phyloP scores from a whole-genome alignment of 2,888 invertebrate genomes.

The Tenthredo notha region DNA sequence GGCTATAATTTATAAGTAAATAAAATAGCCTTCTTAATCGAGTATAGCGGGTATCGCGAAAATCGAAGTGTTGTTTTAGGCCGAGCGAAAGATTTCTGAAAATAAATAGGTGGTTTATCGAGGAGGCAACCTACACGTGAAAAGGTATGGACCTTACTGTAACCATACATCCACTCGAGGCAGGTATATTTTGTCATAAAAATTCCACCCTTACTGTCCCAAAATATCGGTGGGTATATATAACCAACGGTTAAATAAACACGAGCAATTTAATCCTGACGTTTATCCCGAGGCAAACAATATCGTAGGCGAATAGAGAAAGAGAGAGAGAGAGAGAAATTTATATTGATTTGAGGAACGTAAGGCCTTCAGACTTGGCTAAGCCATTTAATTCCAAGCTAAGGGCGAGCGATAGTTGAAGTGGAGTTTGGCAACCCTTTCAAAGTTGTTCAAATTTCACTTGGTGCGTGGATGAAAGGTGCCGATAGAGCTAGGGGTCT shows the following conservation, averaged over 20 bases:
- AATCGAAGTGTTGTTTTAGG: slow-evolving; percentile 23
- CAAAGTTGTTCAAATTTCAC: slow-evolving; percentile 39
- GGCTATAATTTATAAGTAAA: neutral
- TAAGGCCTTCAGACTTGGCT: slow-evolving; percentile 32
- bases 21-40: neutral
- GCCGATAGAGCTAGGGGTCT: slow-evolving; percentile 17
- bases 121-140: neutral
- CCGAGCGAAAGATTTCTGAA: neutral
- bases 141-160: neutral
- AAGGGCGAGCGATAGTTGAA: slow-evolving; percentile 45
- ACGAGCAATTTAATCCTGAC: slow-evolving; percentile 33
- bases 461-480: slow-evolving; percentile 32
- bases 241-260: slow-evolving; percentile 39
- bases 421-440: slow-evolving; percentile 32
- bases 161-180: slow-evolving; percentile 24
- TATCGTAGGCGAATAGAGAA: neutral
- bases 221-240: neutral
- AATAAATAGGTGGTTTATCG: slow-evolving; percentile 27
- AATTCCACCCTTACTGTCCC: neutral
- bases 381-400: slow-evolving; percentile 39
- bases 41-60: neutral
- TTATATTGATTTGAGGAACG: slow-evolving; percentile 47
- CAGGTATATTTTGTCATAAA: neutral
- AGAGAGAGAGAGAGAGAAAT: slow-evolving; percentile 9
- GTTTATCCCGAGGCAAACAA: slow-evolving; percentile 23